Evolutionary conservation across 1,140 invertebrate genomes (phyloP).

Genomic region (Solenopsis invicta): DNA sequence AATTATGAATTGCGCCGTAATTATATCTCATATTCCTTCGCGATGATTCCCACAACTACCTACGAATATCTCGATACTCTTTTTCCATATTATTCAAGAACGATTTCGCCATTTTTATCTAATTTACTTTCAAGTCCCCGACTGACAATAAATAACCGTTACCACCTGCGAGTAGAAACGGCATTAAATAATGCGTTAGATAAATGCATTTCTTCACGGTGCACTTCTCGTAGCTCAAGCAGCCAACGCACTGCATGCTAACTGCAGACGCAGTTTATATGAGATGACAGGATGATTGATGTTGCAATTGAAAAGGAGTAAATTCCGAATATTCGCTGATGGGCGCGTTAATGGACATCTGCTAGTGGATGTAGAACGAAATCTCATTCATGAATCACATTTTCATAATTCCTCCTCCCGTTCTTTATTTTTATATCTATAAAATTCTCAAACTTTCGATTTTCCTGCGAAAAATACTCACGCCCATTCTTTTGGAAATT

Average conservation of each 20-base stretch:
- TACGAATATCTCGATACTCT: neutral
- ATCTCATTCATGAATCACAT: slow-evolving; percentile 14
- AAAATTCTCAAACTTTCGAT: neutral
- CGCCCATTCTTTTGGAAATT: neutral
- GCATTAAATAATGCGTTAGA: slow-evolving; percentile 46
- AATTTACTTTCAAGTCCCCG: neutral
- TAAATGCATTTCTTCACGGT: slow-evolving; percentile 31
- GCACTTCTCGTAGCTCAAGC: slow-evolving; percentile 15
- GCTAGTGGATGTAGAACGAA: slow-evolving; percentile 4
- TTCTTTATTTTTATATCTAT: slow-evolving; percentile 11
- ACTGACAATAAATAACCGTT: slow-evolving; percentile 6
- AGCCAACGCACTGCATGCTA: neutral
- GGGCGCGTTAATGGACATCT: slow-evolving; percentile 40
- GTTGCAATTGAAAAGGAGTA: slow-evolving; percentile 46
- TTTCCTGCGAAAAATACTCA: neutral
- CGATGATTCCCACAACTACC: neutral
- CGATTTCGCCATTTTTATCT: neutral
- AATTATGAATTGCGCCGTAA: neutral
- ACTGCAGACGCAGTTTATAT: slow-evolving; percentile 27
- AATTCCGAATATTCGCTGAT: slow-evolving; percentile 29
- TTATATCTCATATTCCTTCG: slow-evolving; percentile 30
- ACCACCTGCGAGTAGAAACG: slow-evolving; percentile 10
- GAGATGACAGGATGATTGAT: slow-evolving; percentile 59
- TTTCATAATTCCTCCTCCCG: neutral
- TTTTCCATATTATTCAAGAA: neutral